Conservation (phyloP, 2,888 invertebrate genomes). For the Calameuta pallipes region DNA sequence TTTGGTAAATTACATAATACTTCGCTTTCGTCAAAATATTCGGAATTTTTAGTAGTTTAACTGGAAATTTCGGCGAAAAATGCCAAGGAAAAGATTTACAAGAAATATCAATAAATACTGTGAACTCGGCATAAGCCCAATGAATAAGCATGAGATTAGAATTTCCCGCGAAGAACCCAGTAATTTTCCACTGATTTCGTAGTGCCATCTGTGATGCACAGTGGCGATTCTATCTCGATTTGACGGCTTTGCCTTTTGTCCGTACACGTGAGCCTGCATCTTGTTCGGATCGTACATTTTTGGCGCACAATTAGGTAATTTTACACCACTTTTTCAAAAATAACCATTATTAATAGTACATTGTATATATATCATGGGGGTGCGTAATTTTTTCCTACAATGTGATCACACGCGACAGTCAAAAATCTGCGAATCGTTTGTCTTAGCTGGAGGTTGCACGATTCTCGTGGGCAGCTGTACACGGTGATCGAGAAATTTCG, state of each 20-base stretch:
- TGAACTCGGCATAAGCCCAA: too few species aligned
- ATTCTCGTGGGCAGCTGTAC: constrained; percentile 23
- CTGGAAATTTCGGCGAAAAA: too few species aligned
- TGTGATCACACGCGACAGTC: too few species aligned
- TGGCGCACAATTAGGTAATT: constrained; percentile 56
- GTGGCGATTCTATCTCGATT: constrained; percentile 7
- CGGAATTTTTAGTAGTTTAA: too few species aligned
- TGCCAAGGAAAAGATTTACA: too few species aligned
- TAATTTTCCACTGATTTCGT: not conserved
- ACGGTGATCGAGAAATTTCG: constrained; percentile 20
- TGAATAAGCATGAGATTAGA: not conserved
- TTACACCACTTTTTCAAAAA: constrained; percentile 2
- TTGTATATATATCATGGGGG: not conserved
- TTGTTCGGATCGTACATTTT: constrained; percentile 46
- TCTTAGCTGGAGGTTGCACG: constrained; percentile 35
- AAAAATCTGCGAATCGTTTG: constrained; percentile 25
- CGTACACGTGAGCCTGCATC: constrained; percentile 49
- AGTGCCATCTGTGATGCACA: constrained; percentile 1
- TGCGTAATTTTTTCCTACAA: not conserved
- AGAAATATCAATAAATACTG: too few species aligned
- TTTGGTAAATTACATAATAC: too few species aligned
- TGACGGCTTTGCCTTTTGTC: constrained; percentile 34
- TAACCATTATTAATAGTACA: not conserved
- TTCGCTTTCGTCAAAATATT: too few species aligned
- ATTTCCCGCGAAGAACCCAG: not conserved